These are phyloP conservation scores for Lissocephala sabroskyi DNA, from an alignment of 2,888 invertebrate genomes.

Conservation along the genomic window DNA sequence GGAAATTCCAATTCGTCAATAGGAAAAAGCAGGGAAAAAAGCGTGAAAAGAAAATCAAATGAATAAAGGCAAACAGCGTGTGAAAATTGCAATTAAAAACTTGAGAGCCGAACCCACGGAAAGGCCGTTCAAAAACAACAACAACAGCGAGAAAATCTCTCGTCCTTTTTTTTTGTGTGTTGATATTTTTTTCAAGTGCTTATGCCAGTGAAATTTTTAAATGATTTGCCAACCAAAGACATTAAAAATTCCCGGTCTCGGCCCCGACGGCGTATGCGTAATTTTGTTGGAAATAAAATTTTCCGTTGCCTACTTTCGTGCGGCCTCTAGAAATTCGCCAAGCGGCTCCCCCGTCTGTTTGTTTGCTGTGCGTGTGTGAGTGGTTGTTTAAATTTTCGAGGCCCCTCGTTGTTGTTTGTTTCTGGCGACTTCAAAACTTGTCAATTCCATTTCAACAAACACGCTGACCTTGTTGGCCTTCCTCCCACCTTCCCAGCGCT, in stretches of 20 bases:
- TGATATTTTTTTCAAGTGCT: no score
- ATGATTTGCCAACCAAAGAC: no score
- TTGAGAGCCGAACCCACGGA: neutral
- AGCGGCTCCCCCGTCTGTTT: neutral
- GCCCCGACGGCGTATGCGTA: slow-evolving; percentile 2
- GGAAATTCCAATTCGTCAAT: no score
- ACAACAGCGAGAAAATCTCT: neutral
- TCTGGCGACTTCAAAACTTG: slow-evolving; percentile 2
- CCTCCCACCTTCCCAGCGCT: no score
- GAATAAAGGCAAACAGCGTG: neutral
- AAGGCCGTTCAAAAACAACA: neutral
- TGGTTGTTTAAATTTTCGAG: neutral
- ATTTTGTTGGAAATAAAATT: neutral
- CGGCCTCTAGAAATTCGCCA: neutral
- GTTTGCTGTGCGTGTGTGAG: neutral
- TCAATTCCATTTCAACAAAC: slow-evolving; percentile 6
- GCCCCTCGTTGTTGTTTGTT: neutral
- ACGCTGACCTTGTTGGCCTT: no score
- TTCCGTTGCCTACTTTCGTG: neutral
- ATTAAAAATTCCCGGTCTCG: no score
- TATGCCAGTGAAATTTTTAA: no score
- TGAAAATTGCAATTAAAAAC: neutral
- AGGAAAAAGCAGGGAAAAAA: no score
- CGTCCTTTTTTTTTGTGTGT: no score
- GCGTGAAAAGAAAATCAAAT: neutral